Evolutionary conservation across 1,140 invertebrate genomes (phyloP), one percentile per base, ranked within the genome.

Genomic region (Ceratina japonica): DNA sequence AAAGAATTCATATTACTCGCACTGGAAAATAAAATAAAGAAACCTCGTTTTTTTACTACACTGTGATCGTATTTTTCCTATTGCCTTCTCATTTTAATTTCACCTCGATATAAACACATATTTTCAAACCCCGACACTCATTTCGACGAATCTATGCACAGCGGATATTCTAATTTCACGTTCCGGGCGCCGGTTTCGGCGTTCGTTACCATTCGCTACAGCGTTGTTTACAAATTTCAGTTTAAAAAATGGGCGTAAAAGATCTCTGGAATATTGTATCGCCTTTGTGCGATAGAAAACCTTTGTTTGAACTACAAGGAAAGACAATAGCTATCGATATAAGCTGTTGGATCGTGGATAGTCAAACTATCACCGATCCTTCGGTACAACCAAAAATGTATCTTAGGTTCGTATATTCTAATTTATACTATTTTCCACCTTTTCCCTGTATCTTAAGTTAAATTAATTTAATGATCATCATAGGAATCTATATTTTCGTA

Each of bases 401-500:
- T 90, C 91, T 97, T 7, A 94, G 96, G 96, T 97, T 92, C 37
- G 88, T 83, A 18, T 86, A 15, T 76, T 56, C 62, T 4, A n/a
- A 12, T 49, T 59, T 8, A 13, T 16, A 44, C 37, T 75, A 49
- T 27, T 0, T 27, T 51, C 16, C 10, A 0, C 16, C 13, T 27
- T 52, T 12, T 59, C 12, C 44, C 24, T 27, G 18, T 7, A 64
- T 15, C 62, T 75, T n/a, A 10, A 76, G 24, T 27, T 31, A 24
- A 70, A 31, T 24, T 20, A 0, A 27, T 27, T 56, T 8, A n/a
- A 72, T 63, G 10, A 27, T 56, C 80, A 65, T 93, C 94, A 72
- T 82, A 97, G 96, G 87, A 97, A 97, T 93, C 91, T 97, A 22
- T 97, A 97, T 91, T 98, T 98, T 90, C 95, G 97, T 52, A 96